Base-by-base conservation (phyloP, 2,888 invertebrate genomes). In the Thera obeliscata region DNA sequence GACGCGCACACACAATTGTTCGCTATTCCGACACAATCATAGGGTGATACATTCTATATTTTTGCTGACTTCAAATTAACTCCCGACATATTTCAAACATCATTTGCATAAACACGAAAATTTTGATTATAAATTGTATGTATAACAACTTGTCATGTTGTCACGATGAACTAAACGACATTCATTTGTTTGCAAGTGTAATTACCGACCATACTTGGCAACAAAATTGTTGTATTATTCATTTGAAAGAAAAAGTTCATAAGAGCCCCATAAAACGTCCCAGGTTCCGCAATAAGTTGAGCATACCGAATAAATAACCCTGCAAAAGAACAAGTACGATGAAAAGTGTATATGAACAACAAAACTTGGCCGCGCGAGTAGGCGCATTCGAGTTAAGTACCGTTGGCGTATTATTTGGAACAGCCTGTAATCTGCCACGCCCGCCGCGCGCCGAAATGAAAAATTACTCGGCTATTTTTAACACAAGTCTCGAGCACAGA, bases 381-480 rank as follows among this genome's bases (percentile, higher is more conserved):
- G 86, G 85, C 85, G 81, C 85, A 84, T 85, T 90, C 85, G 83
- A 89, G 86, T 86, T 87, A 88, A 89, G 88, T 84, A 87, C 87
- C 86, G 87, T 87, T 87, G 87, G 85, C 81, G 87, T 88, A 89
- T 91, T 89, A 90, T 91, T 91, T 88, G 85, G 85, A 89, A 86
- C 91, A 87, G 88, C 89, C 93, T 91, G 91, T 91, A 92, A 91
- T 91, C 88, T 88, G 89, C 90, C 91, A 90, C 91, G 91, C 90
- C 90, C 86, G 91, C 86, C 87, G 86, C 87, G 88, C 91, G 89
- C 86, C 88, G 88, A 91, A 91, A 92, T 92, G 93, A 92, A 93
- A 93, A 93, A 93, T 92, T 89, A 91, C 92, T 86, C 86, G 80
- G 90, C 88, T 92, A 93, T 92, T 93, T 93, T 91, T 90, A 92